Evolutionary conservation across 2,113 vertebrate genomes (phyloP), one percentile per base, ranked within the genome.

Genomic region (Cervus canadensis): DNA sequence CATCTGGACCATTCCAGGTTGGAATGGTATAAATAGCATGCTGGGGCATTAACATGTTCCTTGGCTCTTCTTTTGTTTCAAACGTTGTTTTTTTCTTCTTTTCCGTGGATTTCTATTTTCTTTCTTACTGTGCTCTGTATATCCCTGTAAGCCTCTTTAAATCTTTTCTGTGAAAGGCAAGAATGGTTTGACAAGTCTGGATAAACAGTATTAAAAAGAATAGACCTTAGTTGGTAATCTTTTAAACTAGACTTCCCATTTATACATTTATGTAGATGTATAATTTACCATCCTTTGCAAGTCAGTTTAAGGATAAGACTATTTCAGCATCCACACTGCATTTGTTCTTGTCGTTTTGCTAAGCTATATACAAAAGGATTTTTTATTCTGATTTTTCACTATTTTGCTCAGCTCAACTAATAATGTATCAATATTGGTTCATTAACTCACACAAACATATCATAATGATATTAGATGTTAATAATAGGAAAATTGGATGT

Each of bases 1-100:
- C 25, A 21, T 17, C 56, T 30, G 83, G 64, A 36, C 30, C 19
- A 5, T 28, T 33, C 81, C 19, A 2, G 8, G 19, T 6, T 43
- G 36, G 28, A 7, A 0, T 4, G 0, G 5, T 56, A 16, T n/a
- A 0, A 17, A 33, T 0, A 8, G 64, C 28, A 12, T 0, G 13
- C 17, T 28, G n/a, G 2, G 21, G 36, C 15, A 33, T 23, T 28
- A 15, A 52, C 3, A 1, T 1, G 17, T 25, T 23, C 9, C 17
- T 30, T 48, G 30, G 52, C 4, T 45, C 30, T 14, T 90, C 11
- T 43, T 5, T 2, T 26, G 3, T 60, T 21, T 78, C 79, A 59
- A 45, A 40, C 50, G 1, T 59, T 30, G 3, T 9, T 84, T 71
- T 15, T 21, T 86, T 60, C 17, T 52, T 76, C 7, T 83, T 91